A percentile compares a stretch with the other conserved stretches of the same genome.
Evolutionary conservation across 2,113 vertebrate species (phyloP).

Genomic region (Gorsachius goisagi): DNA sequence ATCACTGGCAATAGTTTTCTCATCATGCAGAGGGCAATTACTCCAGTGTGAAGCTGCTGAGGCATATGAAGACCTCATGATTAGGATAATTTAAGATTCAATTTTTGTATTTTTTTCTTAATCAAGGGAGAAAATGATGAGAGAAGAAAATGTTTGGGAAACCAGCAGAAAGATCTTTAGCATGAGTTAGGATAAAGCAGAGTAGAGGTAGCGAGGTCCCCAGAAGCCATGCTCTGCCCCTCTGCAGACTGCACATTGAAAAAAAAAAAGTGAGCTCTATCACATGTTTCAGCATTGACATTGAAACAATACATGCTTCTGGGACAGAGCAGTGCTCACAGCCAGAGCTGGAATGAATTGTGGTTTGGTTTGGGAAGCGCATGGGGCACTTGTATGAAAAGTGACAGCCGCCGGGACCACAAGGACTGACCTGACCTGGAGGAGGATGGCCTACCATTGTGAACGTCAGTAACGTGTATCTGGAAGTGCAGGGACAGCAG

Average conservation of each 20-base stretch:
- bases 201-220: background rate
- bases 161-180: background rate
- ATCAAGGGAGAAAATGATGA: background rate
- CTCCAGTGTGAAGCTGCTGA: background rate
- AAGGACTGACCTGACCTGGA: background rate
- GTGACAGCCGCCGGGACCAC: background rate
- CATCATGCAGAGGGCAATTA: background rate
- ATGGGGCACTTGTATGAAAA: conserved; percentile 18
- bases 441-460: background rate
- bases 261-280: background rate
- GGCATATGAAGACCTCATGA: background rate
- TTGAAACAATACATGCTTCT: conserved; percentile 36
- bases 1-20: background rate
- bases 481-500: background rate
- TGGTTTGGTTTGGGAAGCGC: background rate
- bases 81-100: background rate
- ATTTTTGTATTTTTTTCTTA: background rate
- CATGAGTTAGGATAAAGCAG: background rate
- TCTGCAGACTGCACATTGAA: too few species aligned
- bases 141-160: background rate
- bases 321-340: background rate
- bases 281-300: conserved; percentile 37
- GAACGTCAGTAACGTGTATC: background rate
- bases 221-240: accelerated
- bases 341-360: background rate